Conservation (phyloP, 2,888 invertebrate species). For the Pomacea canaliculata region DNA sequence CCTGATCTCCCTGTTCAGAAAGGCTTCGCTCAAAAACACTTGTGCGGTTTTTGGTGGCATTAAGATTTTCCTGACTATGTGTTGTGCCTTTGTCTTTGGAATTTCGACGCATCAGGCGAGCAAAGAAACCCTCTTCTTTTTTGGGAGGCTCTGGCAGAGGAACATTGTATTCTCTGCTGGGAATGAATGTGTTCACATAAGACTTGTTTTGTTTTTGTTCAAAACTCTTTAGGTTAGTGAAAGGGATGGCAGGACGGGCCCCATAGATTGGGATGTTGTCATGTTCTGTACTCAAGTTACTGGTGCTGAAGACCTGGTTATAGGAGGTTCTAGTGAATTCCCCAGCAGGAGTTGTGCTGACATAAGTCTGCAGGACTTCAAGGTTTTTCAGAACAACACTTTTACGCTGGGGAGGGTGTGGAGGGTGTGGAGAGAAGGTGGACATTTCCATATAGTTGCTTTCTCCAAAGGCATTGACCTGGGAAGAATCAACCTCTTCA, state of each 20-base stretch:
- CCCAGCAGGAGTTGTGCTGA: slow-evolving; percentile 32
- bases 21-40: slow-evolving; percentile 38
- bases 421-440: slow-evolving; percentile 22
- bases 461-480: slow-evolving; percentile 35
- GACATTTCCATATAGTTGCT: slow-evolving; percentile 57
- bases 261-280: background rate
- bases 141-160: slow-evolving; percentile 36
- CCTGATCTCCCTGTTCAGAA: slow-evolving; percentile 37
- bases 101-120: slow-evolving; percentile 56
- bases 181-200: slow-evolving; percentile 34
- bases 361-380: slow-evolving; percentile 42
- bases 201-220: slow-evolving; percentile 36
- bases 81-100: slow-evolving; percentile 56
- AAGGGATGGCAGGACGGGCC: slow-evolving; percentile 38
- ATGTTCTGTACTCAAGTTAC: slow-evolving; percentile 15
- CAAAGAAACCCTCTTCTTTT: slow-evolving; percentile 52
- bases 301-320: slow-evolving; percentile 12
- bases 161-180: slow-evolving; percentile 20
- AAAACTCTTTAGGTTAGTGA: slow-evolving; percentile 42
- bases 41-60: slow-evolving; percentile 27
- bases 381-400: slow-evolving; percentile 42
- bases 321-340: slow-evolving; percentile 12
- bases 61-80: slow-evolving; percentile 57
- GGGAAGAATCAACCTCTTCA: slow-evolving; percentile 21
- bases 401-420: slow-evolving; percentile 31